Percentiles rank a stretch among this genome's conserved stretches.
Conservation (phyloP, 2,797 vertebrate species). For the Mareca penelope region DNA sequence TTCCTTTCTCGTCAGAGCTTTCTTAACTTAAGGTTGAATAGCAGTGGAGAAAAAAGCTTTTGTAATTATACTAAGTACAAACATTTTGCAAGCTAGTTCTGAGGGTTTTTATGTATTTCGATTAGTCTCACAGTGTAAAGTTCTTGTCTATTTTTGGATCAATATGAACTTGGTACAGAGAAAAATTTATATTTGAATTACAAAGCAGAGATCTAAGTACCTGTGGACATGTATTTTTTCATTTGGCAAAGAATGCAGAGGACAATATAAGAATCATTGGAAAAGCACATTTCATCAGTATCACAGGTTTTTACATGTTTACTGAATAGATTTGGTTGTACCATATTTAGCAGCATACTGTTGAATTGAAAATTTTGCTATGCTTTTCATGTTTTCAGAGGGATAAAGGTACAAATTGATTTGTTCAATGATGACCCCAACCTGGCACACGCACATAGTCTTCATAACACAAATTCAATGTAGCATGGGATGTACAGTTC, state of each 20-base stretch:
- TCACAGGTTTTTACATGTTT: not conserved
- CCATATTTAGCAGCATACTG: not conserved
- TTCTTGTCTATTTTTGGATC: not conserved
- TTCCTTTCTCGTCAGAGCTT: not conserved
- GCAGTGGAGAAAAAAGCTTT: not conserved
- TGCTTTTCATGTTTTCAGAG: not conserved
- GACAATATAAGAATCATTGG: not conserved
- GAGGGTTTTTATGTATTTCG: not conserved
- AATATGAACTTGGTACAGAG: not conserved
- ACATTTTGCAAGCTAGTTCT: not conserved
- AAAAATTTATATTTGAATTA: not conserved
- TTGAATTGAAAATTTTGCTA: not conserved
- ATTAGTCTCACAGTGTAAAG: not conserved
- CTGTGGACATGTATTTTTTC: not conserved
- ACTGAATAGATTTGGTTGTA: not conserved
- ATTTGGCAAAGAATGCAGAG: not conserved
- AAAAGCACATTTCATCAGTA: not conserved
- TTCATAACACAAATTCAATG: not conserved
- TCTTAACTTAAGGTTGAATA: not conserved
- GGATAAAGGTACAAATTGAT: not conserved
- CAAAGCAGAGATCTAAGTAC: not conserved
- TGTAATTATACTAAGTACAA: not conserved
- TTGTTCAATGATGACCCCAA: not conserved
- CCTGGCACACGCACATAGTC: no score
- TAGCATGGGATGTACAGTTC: not conserved